Evolutionary conservation across 2,797 vertebrate species (phyloP), one percentile per base, ranked within the genome.

Genomic region (Zenarchopterus dispar): DNA sequence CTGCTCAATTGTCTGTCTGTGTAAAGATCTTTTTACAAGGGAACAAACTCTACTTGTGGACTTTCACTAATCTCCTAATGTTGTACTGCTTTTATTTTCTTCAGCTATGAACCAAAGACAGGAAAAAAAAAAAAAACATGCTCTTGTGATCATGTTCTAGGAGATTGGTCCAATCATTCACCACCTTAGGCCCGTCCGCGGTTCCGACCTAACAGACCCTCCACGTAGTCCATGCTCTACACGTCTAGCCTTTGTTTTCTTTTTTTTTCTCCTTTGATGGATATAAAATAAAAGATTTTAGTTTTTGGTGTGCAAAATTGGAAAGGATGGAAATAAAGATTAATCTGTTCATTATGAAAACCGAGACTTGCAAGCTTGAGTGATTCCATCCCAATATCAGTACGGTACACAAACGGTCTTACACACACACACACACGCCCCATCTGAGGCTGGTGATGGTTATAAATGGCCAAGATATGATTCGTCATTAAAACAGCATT

Each of bases 401-500:
- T 47, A 22, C 45, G 23, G 45, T 39, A 47, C 45, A 46, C 45
- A 23, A 21, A 47, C 45, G 21, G 18, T 19, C 44, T 19, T 19
- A 36, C 33, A 17, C 17, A 56, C 28, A 50, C 62, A 45, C 21
- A 50, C 57, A 50, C 48, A 53, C 36, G 36, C 31, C 33, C 17
- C 8, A 33, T 21, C 21, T 22, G 51, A 67, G 57, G 54, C 33
- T 70, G 71, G 69, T 67, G 78, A 85, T 78, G 77, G 71, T 82
- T 84, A 84, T 78, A 78, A 88, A 90, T 78, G 71, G 79, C 78
- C 71, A 75, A 86, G 76, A 86, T 85, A 80, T 74, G 62, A 80
- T 79, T 84, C 31, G 69, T 73, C 78, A 81, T 87, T 87, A 88
- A 86, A 86, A 67, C 67, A 65, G 70, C 46, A 73, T 80, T 83